Conservation (phyloP, 2,888 invertebrate genomes). For the Cheilosia pagana region DNA sequence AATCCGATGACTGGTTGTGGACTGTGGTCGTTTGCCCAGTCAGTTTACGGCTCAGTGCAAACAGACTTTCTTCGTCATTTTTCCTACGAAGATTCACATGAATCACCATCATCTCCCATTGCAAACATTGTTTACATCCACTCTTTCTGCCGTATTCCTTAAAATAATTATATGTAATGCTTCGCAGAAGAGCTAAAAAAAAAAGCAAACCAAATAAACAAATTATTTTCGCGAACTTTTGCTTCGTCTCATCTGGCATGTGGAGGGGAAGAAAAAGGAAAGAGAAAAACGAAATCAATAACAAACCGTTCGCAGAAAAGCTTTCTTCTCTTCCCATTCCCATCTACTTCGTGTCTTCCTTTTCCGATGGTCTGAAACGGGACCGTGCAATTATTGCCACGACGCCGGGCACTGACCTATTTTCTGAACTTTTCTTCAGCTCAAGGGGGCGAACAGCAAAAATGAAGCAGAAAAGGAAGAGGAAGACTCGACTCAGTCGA, state of each 20-base stretch:
- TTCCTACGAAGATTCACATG: constrained; percentile 27
- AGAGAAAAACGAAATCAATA: constrained; percentile 2
- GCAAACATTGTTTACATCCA: neutral
- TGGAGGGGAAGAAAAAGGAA: neutral
- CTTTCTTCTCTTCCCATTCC: neutral
- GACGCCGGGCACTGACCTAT: constrained; percentile 69
- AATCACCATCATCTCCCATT: constrained; percentile 29
- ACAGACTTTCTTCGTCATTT: constrained; percentile 59
- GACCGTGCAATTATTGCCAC: constrained; percentile 44
- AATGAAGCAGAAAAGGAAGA: neutral
- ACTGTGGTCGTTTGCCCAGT: neutral
- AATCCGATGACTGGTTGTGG: neutral
- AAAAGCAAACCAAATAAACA: constrained; percentile 15
- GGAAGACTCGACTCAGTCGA: no score
- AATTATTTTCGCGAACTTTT: constrained; percentile 62
- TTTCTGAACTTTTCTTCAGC: constrained; percentile 5
- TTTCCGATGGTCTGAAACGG: neutral
- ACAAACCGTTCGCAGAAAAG: constrained; percentile 31
- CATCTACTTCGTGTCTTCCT: neutral
- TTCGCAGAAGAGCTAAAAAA: constrained; percentile 16
- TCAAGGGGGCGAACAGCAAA: neutral
- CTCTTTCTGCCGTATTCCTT: neutral
- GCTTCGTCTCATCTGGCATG: constrained; percentile 13
- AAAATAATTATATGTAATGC: neutral
- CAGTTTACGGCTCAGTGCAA: constrained; percentile 4